Conservation (phyloP, 2,797 vertebrate genomes). For the Catamblyrhynchus diadema region DNA sequence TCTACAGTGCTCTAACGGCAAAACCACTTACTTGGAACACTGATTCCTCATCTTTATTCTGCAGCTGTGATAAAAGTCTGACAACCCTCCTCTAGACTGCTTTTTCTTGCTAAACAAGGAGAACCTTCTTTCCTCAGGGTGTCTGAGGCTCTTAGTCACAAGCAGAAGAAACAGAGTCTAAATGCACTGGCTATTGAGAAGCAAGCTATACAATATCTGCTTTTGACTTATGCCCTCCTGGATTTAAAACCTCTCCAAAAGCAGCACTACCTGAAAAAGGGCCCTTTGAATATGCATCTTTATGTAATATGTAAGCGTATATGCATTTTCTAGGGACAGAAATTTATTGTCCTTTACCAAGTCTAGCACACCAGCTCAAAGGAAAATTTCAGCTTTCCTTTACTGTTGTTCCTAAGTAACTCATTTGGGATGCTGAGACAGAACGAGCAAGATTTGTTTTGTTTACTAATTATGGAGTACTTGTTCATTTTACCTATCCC, state of each 20-base stretch:
- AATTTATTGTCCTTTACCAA: background rate
- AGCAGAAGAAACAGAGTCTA: conserved; percentile 21
- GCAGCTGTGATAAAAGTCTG: conserved; percentile 14
- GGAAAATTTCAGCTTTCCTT: background rate
- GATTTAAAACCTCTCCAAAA: background rate
- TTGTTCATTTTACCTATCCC: background rate
- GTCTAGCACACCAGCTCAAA: background rate
- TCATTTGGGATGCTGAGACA: background rate
- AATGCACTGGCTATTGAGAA: background rate
- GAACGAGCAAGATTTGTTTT: background rate
- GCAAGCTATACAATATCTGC: background rate
- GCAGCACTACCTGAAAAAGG: background rate
- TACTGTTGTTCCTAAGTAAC: background rate
- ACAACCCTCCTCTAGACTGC: conserved; percentile 38
- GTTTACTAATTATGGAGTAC: background rate
- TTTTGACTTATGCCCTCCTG: background rate
- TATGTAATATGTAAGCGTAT: background rate
- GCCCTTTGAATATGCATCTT: background rate
- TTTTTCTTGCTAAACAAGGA: conserved; percentile 44
- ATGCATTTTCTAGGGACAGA: background rate
- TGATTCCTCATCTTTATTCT: conserved; percentile 57
- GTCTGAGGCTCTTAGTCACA: conserved; percentile 11
- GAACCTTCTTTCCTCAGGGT: conserved; percentile 12
- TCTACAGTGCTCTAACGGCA: background rate
- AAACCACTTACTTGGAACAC: conserved; percentile 42